Evolutionary conservation across 2,888 invertebrate species (phyloP).

Genomic region (Eumerus sabulonum): DNA sequence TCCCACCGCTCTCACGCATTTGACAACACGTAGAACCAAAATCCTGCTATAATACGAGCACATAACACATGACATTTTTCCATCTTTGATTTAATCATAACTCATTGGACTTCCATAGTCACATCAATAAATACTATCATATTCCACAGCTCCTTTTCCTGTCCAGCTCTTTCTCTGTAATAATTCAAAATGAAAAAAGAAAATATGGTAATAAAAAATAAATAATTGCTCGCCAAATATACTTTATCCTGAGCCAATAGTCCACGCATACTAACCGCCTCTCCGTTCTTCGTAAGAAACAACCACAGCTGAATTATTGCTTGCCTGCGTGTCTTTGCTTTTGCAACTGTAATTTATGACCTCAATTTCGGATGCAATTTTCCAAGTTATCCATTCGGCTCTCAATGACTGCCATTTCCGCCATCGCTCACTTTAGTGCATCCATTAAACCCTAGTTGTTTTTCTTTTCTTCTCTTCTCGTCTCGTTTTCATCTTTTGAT

Average conservation of each 20-base stretch:
- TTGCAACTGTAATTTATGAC: slow-evolving; percentile 51
- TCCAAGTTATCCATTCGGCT: slow-evolving; percentile 59
- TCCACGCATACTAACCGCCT: slow-evolving; percentile 31
- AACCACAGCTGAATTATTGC: slow-evolving; percentile 35
- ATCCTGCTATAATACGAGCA: no score
- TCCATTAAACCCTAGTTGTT: slow-evolving; percentile 61
- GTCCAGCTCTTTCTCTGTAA: background rate
- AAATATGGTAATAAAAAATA: slow-evolving; percentile 51
- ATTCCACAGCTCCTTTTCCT: no score
- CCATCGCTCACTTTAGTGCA: slow-evolving; percentile 67
- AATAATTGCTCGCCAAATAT: slow-evolving; percentile 57
- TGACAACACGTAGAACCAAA: no score
- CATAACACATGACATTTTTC: no score
- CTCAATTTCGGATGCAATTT: slow-evolving; percentile 65
- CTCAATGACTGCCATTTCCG: slow-evolving; percentile 53
- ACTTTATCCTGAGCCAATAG: slow-evolving; percentile 42
- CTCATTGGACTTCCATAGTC: no score
- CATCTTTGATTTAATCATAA: no score
- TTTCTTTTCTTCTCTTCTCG: slow-evolving; percentile 47
- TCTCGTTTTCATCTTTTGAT: slow-evolving; percentile 46
- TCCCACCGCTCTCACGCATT: no score
- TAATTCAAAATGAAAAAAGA: slow-evolving; percentile 45
- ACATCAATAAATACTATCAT: no score
- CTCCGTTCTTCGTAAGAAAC: slow-evolving; percentile 18
- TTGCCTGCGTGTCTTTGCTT: slow-evolving; percentile 29